Percentiles rank a stretch among this genome's conserved stretches.
These are phyloP conservation scores for Hippocampus zosterae DNA, from an alignment of 2,113 vertebrate genomes.

Conservation along the genomic window DNA sequence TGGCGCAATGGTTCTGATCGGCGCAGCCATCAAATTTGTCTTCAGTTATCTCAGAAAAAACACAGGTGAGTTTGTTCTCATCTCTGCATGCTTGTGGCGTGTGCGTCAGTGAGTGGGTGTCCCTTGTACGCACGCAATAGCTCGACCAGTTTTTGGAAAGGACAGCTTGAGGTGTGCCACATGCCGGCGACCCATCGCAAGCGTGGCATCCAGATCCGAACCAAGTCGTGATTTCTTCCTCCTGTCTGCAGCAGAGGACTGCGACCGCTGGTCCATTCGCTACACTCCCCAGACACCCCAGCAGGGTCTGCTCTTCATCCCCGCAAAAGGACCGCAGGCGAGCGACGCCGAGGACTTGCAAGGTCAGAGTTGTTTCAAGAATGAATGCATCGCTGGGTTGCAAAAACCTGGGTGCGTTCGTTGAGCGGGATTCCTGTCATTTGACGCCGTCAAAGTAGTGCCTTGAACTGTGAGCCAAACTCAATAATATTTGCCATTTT, in stretches of 20 bases:
- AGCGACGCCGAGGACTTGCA: constrained; percentile 34
- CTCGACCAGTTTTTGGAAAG: constrained; percentile 1
- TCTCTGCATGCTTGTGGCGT: background rate
- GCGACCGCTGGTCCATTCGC: constrained; percentile 59
- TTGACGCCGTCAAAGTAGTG: background rate
- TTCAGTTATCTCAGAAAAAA: constrained; percentile 56
- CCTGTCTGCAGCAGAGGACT: constrained; percentile 39
- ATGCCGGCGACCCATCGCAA: constrained; percentile 24
- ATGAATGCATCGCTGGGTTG: background rate
- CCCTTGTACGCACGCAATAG: background rate
- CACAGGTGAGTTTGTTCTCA: constrained; percentile 49
- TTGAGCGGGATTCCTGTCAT: background rate
- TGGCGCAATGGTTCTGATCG: constrained; percentile 62
- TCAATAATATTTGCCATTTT: background rate
- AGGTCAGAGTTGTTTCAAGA: constrained; percentile 40
- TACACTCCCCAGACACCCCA: constrained; percentile 62
- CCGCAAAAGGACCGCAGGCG: constrained; percentile 22
- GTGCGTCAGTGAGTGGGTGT: background rate
- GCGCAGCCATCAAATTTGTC: constrained; percentile 60
- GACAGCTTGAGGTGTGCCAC: background rate
- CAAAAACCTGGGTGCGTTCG: background rate
- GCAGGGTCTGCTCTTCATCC: constrained; percentile 48
- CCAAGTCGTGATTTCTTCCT: background rate
- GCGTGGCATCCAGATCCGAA: background rate
- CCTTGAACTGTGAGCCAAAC: background rate